These are phyloP conservation scores for Pocillopora meandrina DNA, from an alignment of 92 coral and sea anemone species.

Conservation along the genomic window DNA sequence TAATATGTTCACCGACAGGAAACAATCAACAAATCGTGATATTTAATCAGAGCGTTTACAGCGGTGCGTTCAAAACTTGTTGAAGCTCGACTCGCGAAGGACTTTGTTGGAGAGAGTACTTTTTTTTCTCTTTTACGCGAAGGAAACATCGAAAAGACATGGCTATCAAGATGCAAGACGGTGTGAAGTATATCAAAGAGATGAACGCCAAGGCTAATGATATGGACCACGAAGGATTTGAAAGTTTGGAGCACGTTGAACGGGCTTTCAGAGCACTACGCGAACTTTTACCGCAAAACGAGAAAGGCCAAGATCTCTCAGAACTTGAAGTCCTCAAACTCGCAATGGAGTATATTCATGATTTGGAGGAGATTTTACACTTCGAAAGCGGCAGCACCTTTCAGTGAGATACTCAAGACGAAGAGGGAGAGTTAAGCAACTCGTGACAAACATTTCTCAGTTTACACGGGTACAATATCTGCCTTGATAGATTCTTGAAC, in stretches of 20 bases:
- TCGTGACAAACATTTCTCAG: neutral
- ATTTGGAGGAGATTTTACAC: constrained; percentile 51
- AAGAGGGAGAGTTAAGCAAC: neutral
- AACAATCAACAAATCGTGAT: constrained; percentile 33
- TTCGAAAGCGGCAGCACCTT: constrained; percentile 24
- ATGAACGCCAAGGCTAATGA: constrained; percentile 20
- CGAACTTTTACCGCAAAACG: constrained; percentile 51
- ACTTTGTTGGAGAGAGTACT: neutral
- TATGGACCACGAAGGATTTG: constrained; percentile 31
- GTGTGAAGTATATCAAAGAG: constrained; percentile 27
- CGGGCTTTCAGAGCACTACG: constrained; percentile 56
- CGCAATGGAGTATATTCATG: constrained; percentile 62
- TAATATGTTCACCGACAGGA: constrained; percentile 29
- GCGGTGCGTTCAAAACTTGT: neutral
- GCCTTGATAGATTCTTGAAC: neutral
- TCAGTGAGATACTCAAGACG: neutral
- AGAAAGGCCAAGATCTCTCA: constrained; percentile 47
- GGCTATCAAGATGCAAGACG: constrained; percentile 47
- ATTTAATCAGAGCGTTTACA: constrained; percentile 18
- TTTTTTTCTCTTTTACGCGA: neutral
- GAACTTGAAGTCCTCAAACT: constrained; percentile 60
- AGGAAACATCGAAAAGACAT: neutral
- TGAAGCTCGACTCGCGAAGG: neutral
- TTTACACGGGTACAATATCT: constrained; percentile 1
- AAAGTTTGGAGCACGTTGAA: constrained; percentile 42